Base-by-base conservation (phyloP, 2,113 vertebrate species). In the Clarias batrachus region DNA sequence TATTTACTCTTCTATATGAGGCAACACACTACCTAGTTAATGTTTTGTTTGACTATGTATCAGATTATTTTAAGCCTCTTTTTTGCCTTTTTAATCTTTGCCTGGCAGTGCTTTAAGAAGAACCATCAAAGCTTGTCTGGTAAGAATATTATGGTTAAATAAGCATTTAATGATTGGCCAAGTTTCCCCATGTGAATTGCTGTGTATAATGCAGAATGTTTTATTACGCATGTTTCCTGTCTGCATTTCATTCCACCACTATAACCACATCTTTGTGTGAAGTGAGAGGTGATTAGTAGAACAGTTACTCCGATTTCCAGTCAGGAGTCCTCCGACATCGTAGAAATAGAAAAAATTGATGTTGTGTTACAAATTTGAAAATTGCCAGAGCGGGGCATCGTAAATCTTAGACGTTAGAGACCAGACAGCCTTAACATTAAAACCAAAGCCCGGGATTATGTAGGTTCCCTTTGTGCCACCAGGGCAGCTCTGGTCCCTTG, bases 171-270 rank as follows among this genome's bases (percentile, higher is more conserved):
- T 54, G 79, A 60, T 66, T 88, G 62, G 79, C 68, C 77, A 25
- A 79, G 86, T 70, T 30, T 41, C 81, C 79, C 17, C 27, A 12
- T 54, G 59, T 54, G 52, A 48, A 82, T 89, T 90, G 81, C 71
- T 63, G 85, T 84, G 79, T 81, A 84, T 87, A 87, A 57, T 27
- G 65, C 56, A 59, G 59, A 88, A 89, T 68, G 81, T 87, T 81
- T 86, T 85, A 65, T 78, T 71, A 87, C 84, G 80, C 70, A 71
- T 70, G 88, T 33, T 87, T 80, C 74, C 79, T n/a, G 82, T 59
- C 71, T 25, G 57, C 82, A 74, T 86, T 48, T 66, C 30, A 48
- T 81, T 76, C 60, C 41, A 60, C 76, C 84, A 76, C 76, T 78
- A 82, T 79, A 84, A 88, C 83, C 85, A 87, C 82, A 88, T 73